Evolutionary conservation across 1,140 invertebrate species (phyloP), one percentile per base, ranked within the genome.

Genomic region (Lasaia peninsularis): DNA sequence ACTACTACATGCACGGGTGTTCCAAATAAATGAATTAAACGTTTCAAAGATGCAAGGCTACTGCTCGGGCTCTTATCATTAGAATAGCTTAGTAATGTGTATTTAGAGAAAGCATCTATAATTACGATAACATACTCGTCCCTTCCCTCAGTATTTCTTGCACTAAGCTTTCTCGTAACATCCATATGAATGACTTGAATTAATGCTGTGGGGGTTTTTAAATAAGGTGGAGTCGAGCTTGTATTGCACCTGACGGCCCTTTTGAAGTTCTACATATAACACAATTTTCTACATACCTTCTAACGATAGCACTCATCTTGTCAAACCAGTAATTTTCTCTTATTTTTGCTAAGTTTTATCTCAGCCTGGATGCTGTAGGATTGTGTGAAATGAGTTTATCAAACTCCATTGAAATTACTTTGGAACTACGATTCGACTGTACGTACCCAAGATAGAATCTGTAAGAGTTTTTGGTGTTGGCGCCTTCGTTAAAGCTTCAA

Each of bases 321-420:
- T 24, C 21, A 24, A 67, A 63, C 65, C 58, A 63, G 20, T 31
- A 63, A 31, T 18, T 24, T 34, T 63, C 62, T 11, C 31, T 28
- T 4, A 61, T 16, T 57, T 67, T 67, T 12, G 11, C 40, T 2
- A 61, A 4, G 61, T 63, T 48, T 67, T 67, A 35, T 67, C 61
- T 52, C 52, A 62, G 7, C 60, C 57, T 2, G 62, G 37, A 11
- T 63, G 61, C n/a, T 60, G 44, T 1, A 67, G 21, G 2, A 58
- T 40, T 2, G 37, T n/a, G 11, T 67, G 58, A 34, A 56, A 60
- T 9, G 28, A 21, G 40, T 63, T 67, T 4, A 67, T 67, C 0
- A 67, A 7, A 9, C 55, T 67, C 65, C 61, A 67, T n/a, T 58
- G 58, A 18, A 56, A 67, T 11, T 51, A 55, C n/a, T 49, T 32